These are phyloP conservation scores for Lymantria dispar DNA, from an alignment of 2,888 invertebrate genomes.

Conservation along the genomic window DNA sequence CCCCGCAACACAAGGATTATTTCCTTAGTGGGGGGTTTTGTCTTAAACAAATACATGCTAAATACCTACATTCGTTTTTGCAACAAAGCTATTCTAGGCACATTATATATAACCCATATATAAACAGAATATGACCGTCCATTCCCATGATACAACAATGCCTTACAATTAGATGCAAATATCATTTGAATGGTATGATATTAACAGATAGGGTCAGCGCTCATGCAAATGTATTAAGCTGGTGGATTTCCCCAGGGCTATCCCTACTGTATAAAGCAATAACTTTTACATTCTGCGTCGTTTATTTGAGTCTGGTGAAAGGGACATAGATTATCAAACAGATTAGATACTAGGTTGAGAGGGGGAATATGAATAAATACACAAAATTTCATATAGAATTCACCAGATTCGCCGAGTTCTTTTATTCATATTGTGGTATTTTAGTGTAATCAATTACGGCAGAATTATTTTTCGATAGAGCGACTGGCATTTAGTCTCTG, in stretches of 20 bases:
- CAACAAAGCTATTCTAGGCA: constrained; percentile 9
- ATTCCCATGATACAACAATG: constrained; percentile 74
- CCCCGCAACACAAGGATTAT: no score
- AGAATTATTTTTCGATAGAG: no score
- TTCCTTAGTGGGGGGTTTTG: no score
- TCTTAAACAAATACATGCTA: no score
- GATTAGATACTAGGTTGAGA: constrained; percentile 3
- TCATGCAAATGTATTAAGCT: constrained; percentile 61
- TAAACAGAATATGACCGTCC: constrained; percentile 28
- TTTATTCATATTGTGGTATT: no score
- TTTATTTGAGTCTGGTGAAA: constrained; percentile 30
- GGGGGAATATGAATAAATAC: neutral
- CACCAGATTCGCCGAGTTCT: no score
- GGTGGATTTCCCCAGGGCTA: constrained; percentile 73
- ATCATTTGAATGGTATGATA: constrained; percentile 60
- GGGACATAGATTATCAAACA: constrained; percentile 18
- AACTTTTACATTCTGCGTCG: constrained; percentile 38
- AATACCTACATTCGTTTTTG: constrained; percentile 17
- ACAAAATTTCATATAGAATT: no score
- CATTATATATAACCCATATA: constrained; percentile 15
- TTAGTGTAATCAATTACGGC: no score
- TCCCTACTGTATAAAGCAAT: constrained; percentile 55
- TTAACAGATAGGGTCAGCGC: constrained; percentile 67
- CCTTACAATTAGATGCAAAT: constrained; percentile 77
- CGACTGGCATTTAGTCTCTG: no score